A percentile compares a stretch with the other conserved stretches of the same genome.
phyloP scores from a whole-genome alignment of 2,113 vertebrate species.

The Synchiropus splendidus region DNA sequence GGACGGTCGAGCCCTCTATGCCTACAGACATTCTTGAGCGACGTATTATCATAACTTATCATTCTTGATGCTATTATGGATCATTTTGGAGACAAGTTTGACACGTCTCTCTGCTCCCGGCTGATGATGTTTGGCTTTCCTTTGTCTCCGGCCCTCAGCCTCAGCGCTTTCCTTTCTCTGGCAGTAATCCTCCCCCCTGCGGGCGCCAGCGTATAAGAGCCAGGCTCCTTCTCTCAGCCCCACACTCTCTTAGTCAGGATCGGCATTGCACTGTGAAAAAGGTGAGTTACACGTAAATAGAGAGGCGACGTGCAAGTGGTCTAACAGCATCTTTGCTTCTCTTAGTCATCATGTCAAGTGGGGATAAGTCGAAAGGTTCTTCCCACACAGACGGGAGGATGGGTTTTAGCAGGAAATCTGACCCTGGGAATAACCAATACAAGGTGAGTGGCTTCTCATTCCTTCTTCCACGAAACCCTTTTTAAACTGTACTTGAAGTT shows the following conservation, averaged over 20 bases:
- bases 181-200: conserved; percentile 57
- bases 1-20: too few species aligned
- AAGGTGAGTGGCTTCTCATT: conserved; percentile 48
- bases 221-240: conserved; percentile 20
- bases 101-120: conserved; percentile 24
- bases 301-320: conserved; percentile 14
- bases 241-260: conserved; percentile 66
- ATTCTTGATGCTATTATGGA: too few species aligned
- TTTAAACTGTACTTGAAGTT: background rate
- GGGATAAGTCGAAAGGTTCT: conserved; percentile 67
- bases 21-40: too few species aligned
- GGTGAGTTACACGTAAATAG: conserved; percentile 44
- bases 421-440: conserved; percentile 68
- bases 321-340: conserved; percentile 1
- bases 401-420: conserved; percentile 67
- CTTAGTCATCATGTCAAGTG: conserved; percentile 69
- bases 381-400: conserved; percentile 72
- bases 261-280: conserved; percentile 46
- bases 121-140: conserved; percentile 64
- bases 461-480: background rate
- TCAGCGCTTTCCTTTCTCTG: conserved; percentile 65
- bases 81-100: too few species aligned
- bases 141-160: conserved; percentile 60
- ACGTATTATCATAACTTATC: too few species aligned
- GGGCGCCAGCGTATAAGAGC: conserved; percentile 72